Conservation (phyloP, 2,888 invertebrate species). For the Empis stercorea region DNA sequence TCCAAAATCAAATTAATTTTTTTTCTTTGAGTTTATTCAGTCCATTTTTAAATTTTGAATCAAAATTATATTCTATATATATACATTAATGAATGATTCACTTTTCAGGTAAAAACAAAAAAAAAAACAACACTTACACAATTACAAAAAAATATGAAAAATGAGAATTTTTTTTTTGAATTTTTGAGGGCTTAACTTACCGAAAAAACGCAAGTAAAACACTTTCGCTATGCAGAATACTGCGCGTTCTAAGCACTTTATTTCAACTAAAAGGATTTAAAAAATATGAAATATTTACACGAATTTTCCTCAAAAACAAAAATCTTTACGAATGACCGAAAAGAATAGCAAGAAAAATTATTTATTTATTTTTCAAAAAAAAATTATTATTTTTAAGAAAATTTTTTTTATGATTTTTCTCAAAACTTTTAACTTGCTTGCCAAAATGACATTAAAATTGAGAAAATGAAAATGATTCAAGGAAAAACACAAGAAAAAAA, state of each 20-base stretch:
- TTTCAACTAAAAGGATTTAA: slow-evolving; percentile 13
- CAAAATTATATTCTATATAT: no score
- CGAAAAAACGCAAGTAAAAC: slow-evolving; percentile 5
- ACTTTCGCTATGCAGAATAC: slow-evolving; percentile 15
- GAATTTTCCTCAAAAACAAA: background rate
- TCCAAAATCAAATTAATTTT: no score
- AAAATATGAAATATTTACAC: background rate
- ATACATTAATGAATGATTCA: background rate
- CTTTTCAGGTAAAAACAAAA: background rate
- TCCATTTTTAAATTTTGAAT: no score
- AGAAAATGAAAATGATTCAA: no score
- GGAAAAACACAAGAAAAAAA: no score
- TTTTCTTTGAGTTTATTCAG: no score
- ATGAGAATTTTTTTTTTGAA: no score
- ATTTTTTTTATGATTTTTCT: background rate
- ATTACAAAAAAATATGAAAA: background rate
- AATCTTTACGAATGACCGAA: background rate
- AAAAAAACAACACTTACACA: background rate
- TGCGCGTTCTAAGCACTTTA: slow-evolving; percentile 19
- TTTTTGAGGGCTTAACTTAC: background rate
- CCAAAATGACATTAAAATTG: no score
- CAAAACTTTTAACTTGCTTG: no score
- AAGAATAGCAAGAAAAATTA: background rate
- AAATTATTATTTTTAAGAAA: background rate
- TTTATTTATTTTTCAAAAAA: background rate